Evolutionary conservation across 2,888 invertebrate species (phyloP).

Genomic region (Timema podura): DNA sequence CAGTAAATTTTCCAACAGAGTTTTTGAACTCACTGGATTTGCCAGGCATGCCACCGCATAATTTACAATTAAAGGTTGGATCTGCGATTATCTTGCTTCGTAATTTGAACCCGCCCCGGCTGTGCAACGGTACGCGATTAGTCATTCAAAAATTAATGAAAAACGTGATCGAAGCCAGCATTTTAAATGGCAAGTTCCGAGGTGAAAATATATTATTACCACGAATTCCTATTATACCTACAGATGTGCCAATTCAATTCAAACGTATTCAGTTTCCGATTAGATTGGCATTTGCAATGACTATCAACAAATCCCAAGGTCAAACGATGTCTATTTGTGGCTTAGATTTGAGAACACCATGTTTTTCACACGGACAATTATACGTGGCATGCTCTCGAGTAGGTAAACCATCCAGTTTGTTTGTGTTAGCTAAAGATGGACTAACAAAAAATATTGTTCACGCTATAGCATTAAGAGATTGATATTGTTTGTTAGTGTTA

Average conservation of each 20-base stretch:
- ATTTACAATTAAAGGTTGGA: slow-evolving; percentile 7
- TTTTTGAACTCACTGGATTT: slow-evolving; percentile 7
- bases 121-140: slow-evolving; percentile 2
- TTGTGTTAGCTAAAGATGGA: too few relatives aligned
- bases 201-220: neutral
- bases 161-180: slow-evolving; percentile 5
- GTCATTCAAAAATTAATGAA: neutral
- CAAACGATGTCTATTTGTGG: too few relatives aligned
- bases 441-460: too few relatives aligned
- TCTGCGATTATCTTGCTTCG: slow-evolving; percentile 5
- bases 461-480: too few relatives aligned
- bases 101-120: neutral
- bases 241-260: neutral
- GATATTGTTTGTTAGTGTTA: too few relatives aligned
- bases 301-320: neutral
- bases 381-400: too few relatives aligned
- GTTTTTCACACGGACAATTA: too few relatives aligned
- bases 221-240: neutral
- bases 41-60: slow-evolving; percentile 2
- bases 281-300: neutral
- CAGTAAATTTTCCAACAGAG: slow-evolving; percentile 4
- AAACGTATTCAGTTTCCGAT: neutral
- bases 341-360: too few relatives aligned
- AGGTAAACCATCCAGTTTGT: too few relatives aligned
- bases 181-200: neutral